Evolutionary conservation across 2,797 vertebrate species (phyloP).

Genomic region (Typhlichthys eigenmanni): DNA sequence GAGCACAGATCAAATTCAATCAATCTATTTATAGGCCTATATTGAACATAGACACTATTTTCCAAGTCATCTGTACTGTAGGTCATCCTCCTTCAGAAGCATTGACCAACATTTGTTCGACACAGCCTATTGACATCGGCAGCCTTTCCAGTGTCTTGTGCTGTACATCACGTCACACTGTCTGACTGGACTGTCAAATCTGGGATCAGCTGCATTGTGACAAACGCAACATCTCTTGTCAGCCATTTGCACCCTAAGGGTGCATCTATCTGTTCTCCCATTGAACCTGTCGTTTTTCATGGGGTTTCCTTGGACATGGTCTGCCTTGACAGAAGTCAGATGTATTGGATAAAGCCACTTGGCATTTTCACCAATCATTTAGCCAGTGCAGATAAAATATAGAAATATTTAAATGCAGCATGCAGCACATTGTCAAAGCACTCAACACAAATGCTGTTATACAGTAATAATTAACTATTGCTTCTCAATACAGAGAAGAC

Average conservation of each 20-base stretch:
- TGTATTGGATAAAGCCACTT: conserved; percentile 27
- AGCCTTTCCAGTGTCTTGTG: conserved; percentile 11
- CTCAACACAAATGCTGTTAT: background rate
- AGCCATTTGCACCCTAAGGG: conserved; percentile 3
- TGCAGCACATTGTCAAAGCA: background rate
- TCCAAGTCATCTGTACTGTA: too few relatives aligned
- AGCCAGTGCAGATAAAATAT: conserved; percentile 15
- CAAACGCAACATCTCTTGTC: conserved; percentile 18
- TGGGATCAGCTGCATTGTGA: background rate
- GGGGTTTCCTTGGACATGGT: conserved; percentile 4
- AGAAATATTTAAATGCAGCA: conserved; percentile 13
- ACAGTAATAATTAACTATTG: conserved; percentile 36
- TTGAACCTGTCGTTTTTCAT: conserved; percentile 5
- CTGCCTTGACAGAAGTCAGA: background rate
- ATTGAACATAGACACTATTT: too few relatives aligned
- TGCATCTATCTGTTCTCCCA: conserved; percentile 20
- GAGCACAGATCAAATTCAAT: too few relatives aligned
- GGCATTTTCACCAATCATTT: conserved; percentile 43
- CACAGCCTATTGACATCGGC: conserved; percentile 13
- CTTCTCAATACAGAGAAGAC: background rate
- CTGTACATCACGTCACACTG: background rate
- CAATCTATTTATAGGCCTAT: too few relatives aligned
- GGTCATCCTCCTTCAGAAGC: conserved; percentile 25
- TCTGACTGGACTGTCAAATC: conserved; percentile 22
- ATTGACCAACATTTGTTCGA: conserved; percentile 10